Percentiles rank a stretch among this genome's conserved stretches.
phyloP scores from a whole-genome alignment of 1,140 invertebrate genomes.

The Stegodyphus mimosarum region DNA sequence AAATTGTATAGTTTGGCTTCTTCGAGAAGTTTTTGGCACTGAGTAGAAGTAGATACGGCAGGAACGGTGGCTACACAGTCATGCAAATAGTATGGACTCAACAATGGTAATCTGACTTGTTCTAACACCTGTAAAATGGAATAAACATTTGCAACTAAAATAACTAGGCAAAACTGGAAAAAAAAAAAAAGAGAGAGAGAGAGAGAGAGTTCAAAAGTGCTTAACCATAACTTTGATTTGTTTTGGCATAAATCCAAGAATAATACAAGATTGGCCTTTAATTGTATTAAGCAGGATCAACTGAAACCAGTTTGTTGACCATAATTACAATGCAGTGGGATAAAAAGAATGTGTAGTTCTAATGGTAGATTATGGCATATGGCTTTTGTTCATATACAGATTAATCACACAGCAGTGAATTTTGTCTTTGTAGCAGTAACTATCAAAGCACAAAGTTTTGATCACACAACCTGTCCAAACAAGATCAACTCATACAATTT shows the following conservation, averaged over 20 bases:
- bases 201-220: neutral
- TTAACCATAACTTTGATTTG: conserved; percentile 26
- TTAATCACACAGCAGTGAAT: too few relatives aligned
- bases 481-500: too few relatives aligned
- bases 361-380: too few relatives aligned
- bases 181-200: too few relatives aligned
- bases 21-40: conserved; percentile 69
- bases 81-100: conserved; percentile 74
- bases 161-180: neutral
- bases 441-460: too few relatives aligned
- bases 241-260: neutral
- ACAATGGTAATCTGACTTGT: conserved; percentile 72
- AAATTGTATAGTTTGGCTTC: conserved; percentile 72
- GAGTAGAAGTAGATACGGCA: conserved; percentile 67
- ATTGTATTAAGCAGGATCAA: neutral
- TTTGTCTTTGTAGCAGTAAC: too few relatives aligned
- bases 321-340: too few relatives aligned
- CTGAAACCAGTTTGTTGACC: too few relatives aligned
- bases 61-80: conserved; percentile 71
- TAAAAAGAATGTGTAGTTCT: too few relatives aligned
- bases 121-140: conserved; percentile 69
- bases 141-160: neutral
- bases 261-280: neutral
- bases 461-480: too few relatives aligned
- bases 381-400: too few relatives aligned